Percentiles rank a stretch among this genome's conserved stretches.
Evolutionary conservation across 2,888 invertebrate genomes (phyloP).

Genomic region (Thelaira solivaga): DNA sequence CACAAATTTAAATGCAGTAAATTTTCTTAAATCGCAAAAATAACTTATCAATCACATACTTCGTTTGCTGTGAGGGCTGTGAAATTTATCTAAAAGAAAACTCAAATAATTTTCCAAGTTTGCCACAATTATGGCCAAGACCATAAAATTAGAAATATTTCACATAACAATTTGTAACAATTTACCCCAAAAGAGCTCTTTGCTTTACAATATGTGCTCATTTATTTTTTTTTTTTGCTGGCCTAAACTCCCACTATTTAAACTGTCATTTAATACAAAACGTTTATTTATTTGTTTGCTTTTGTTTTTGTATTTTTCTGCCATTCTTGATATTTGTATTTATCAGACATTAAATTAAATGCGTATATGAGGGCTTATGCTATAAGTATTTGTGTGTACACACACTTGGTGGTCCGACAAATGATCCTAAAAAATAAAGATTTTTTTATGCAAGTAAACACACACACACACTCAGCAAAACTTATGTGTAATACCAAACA

Average conservation of each 20-base stretch:
- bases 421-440: not conserved
- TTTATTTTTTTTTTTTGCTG: not conserved
- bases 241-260: constrained; percentile 15
- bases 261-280: constrained; percentile 39
- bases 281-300: constrained; percentile 38
- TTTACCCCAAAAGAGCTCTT: constrained; percentile 60
- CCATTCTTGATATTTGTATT: constrained; percentile 35
- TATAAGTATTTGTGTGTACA: constrained; percentile 47
- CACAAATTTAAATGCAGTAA: too few relatives aligned
- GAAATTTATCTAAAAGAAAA: too few relatives aligned
- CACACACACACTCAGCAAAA: not conserved
- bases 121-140: not conserved
- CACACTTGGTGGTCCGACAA: constrained; percentile 63
- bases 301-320: constrained; percentile 34
- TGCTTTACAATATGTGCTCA: too few relatives aligned
- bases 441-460: not conserved
- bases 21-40: too few relatives aligned
- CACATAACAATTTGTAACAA: constrained; percentile 72
- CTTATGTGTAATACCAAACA: too few relatives aligned
- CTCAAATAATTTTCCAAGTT: not conserved
- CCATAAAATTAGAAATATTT: constrained; percentile 67
- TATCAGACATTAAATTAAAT: not conserved
- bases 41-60: too few relatives aligned
- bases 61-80: too few relatives aligned
- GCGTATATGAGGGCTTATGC: not conserved